Percentiles rank a stretch among this genome's conserved stretches.
Evolutionary conservation across 2,113 vertebrate species (phyloP).

Genomic region (Synchiropus splendidus): DNA sequence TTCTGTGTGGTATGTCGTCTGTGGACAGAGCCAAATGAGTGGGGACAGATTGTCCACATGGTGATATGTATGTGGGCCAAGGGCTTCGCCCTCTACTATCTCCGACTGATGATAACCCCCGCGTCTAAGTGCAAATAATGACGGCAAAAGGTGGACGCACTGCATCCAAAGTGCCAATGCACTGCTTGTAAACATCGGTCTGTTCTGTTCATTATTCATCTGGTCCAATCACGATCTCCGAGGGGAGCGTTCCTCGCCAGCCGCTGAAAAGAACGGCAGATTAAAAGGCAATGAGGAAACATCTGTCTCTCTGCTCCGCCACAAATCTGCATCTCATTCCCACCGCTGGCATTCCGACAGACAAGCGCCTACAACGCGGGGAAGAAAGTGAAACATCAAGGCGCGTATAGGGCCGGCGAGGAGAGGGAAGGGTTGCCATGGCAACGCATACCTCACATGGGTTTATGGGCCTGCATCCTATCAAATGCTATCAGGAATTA

Average conservation of each 20-base stretch:
- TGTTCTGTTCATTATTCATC: slow-evolving; percentile 63
- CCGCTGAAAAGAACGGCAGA: slow-evolving; percentile 44
- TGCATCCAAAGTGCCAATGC: slow-evolving; percentile 45
- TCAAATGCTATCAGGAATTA: slow-evolving; percentile 64
- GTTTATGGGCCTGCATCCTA: slow-evolving; percentile 62
- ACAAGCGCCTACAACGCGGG: slow-evolving; percentile 45
- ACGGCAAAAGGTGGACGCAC: slow-evolving; percentile 32
- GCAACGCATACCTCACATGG: slow-evolving; percentile 62
- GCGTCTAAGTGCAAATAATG: slow-evolving; percentile 48
- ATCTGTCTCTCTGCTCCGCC: slow-evolving; percentile 58
- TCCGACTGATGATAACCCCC: no score
- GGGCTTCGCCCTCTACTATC: no score
- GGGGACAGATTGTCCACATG: no score
- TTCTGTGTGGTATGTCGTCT: no score
- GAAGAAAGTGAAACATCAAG: slow-evolving; percentile 42
- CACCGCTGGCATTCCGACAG: slow-evolving; percentile 52
- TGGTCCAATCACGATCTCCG: slow-evolving; percentile 59
- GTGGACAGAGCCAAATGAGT: no score
- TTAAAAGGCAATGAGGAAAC: slow-evolving; percentile 64
- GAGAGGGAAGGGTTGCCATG: slow-evolving; percentile 65
- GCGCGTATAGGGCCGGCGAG: slow-evolving; percentile 40
- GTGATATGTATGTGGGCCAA: no score
- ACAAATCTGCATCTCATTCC: slow-evolving; percentile 62
- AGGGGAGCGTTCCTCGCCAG: slow-evolving; percentile 47
- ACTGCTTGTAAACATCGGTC: slow-evolving; percentile 45